Conservation (phyloP, 2,113 vertebrate species). For the Phalacrocorax pelagicus region DNA sequence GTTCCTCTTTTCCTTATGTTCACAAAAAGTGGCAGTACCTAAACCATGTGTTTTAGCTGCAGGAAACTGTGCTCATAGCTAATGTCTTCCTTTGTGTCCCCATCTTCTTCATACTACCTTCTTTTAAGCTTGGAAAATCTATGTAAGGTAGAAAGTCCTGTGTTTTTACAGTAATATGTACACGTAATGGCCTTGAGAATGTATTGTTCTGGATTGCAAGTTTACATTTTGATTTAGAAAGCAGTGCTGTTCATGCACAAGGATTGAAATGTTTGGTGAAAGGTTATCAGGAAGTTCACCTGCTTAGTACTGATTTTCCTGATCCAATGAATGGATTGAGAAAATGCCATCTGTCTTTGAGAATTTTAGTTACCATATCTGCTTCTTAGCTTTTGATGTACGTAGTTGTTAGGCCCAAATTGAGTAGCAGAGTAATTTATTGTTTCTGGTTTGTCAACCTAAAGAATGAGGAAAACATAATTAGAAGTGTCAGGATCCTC, state of each 20-base stretch:
- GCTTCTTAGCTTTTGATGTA: background rate
- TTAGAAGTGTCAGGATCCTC: background rate
- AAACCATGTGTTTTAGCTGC: background rate
- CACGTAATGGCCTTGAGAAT: background rate
- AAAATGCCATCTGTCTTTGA: background rate
- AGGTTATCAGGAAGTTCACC: background rate
- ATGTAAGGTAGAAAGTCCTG: background rate
- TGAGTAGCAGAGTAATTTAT: background rate
- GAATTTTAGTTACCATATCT: background rate
- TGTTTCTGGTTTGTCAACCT: background rate
- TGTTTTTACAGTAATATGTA: background rate
- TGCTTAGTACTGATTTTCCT: background rate
- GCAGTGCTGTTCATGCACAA: background rate
- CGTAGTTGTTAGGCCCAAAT: background rate
- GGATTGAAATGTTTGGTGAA: background rate
- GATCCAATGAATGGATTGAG: background rate
- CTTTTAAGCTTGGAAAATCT: background rate
- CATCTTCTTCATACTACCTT: background rate
- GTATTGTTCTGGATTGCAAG: background rate
- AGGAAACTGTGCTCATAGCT: background rate
- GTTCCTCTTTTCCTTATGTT: background rate
- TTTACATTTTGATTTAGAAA: slow-evolving; percentile 9
- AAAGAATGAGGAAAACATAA: background rate
- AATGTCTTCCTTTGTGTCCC: background rate
- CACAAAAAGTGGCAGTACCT: background rate